Base-by-base conservation (phyloP, 2,113 vertebrate genomes). In the Holacanthus passer region DNA sequence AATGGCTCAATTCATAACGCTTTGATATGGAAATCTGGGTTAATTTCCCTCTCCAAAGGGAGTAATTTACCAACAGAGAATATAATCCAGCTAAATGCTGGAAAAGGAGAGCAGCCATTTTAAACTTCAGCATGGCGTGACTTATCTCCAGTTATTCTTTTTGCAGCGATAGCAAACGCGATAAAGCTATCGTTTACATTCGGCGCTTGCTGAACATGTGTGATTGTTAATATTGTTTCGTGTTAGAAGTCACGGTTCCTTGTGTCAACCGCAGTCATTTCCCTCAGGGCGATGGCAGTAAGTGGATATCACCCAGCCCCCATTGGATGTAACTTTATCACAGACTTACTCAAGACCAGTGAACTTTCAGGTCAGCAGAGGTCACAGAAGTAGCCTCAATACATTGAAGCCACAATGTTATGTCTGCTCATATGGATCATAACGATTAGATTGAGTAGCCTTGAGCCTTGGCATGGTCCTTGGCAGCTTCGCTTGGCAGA, bases 11-110 rank as follows among this genome's bases (percentile, higher is more conserved):
- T 96, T 96, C 94, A 83, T 94, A 89, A 88, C 88, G 91, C 96
- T 97, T 97, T 97, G 96, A 97, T 94, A 96, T 96, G 95, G 94
- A 96, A 96, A 96, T 95, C 94, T 91, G 91, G 86, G 89, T 92
- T 93, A 89, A 91, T 93, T 94, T 91, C 63, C 71, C 76, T 92
- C 95, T 96, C 96, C 95, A 96, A 95, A 96, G 95, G 84, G 88
- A 91, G 93, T 96, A 96, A 96, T 96, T 95, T 96, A 94, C 93
- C 94, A 94, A 93, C 92, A 96, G 91, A 96, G 94, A 96, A 94
- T 91, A 93, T 91, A 94, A 95, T 79, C 88, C 87, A 52, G 93
- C 93, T 94, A 92, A 93, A 94, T 94, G 90, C 90, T 73, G 89
- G 53, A 83, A n/a, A 79, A 86, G 67, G 79, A 78, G 76, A 70